Evolutionary conservation across 1,140 invertebrate genomes (phyloP), one percentile per base, ranked within the genome.

Genomic region (Papilio aristodemus): DNA sequence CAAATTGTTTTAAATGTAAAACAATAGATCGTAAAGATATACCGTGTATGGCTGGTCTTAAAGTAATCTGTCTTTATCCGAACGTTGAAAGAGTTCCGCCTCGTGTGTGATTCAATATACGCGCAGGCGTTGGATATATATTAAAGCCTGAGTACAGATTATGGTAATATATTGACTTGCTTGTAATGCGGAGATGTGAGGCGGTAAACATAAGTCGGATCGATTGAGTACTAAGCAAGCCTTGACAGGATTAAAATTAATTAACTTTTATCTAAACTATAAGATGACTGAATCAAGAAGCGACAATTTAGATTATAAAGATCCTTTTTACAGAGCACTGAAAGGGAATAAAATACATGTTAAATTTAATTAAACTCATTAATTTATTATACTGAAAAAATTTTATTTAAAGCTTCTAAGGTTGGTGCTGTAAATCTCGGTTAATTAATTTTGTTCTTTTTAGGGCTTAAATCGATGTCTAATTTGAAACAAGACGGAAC

Each of bases 131-230:
- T 19, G n/a, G 46, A 54, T 19, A 9, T 54, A 10, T 54, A 54
- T 54, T 54, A 54, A 54, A 54, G 22, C 46, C 4, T 22, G 17
- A 19, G 46, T 22, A 11, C 46, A 19, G 46, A 54, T 54, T 54
- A 54, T 54, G 46, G 19, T 25, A 25, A 54, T 54, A 54, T 22
- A 19, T 25, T 54, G 46, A 54, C 46, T 54, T 54, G 46, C 22
- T 50, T 54, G 19, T 9, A 11, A 19, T 54, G 17, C 43, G 27
- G 27, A 46, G 43, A 46, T 46, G 22, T 54, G 19, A 54, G 14
- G 41, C n/a, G 14, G 46, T 54, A 54, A 54, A 54, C 46, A 19
- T 25, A 54, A 54, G 46, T 54, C 10, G 22, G 46, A 54, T 54
- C 17, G 46, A 54, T 54, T 19, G 46, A 22, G 19, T 22, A 54